Base-by-base conservation (phyloP, 1,140 invertebrate species). In the Euborellia annulipes region DNA sequence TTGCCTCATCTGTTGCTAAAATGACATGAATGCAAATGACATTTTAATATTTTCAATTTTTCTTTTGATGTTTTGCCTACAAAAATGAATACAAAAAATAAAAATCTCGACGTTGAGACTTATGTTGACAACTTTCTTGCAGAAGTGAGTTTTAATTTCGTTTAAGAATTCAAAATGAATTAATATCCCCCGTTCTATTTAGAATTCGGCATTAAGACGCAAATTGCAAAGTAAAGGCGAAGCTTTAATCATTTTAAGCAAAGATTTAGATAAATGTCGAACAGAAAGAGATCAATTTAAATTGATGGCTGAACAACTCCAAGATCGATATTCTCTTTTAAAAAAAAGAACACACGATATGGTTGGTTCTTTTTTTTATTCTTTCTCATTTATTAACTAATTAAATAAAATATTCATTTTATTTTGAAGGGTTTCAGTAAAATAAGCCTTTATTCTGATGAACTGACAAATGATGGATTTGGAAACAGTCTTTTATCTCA, bases 211-310 rank as follows among this genome's bases (percentile, higher is more conserved):
- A 2, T 56, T 76, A 9, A 68, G 71, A 53, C 75, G 76, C 50
- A 86, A 85, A 60, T 60, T 88, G 27, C 75, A 85, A 55, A 79
- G 83, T 55, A 88, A 88, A 64, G 71, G 78, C 34, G 82, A 87
- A 62, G 82, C 84, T 3, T 54, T 89, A 34, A 61, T 75, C 3
- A 82, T 86, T 43, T 63, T 88, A 54, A 82, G 72, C 46, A 72
- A 79, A 55, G 82, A 89, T 56, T 61, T 88, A 37, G 78, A 85
- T 49, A 74, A 84, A 63, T 84, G 79, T 59, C 75, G 77, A 48
- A 75, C 71, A 47, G 82, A 90, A 56, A 62, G 79, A 38, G 84
- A 90, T 61, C 78, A 83, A 56, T 87, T 80, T 54, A 85, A 84
- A 61, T 57, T 85, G 17, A 75, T 88, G 69, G 80, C 82, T 2